Conservation (phyloP, 1,140 invertebrate genomes). For the Drosophila sechellia region DNA sequence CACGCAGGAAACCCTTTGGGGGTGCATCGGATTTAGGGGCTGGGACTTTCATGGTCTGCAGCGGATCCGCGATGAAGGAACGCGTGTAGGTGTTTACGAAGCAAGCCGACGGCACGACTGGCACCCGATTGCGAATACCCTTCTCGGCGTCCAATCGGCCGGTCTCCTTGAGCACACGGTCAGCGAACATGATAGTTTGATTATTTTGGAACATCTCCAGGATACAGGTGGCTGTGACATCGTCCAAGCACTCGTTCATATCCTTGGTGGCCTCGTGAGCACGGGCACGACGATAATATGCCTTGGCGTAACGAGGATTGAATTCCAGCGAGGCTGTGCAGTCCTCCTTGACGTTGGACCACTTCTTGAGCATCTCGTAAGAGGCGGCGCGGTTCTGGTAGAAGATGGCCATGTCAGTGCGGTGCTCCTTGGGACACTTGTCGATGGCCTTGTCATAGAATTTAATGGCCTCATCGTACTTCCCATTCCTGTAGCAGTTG, state of each 20-base stretch:
- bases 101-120: constrained; percentile 92
- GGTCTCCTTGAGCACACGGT: constrained; percentile 92
- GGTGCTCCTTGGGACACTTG: constrained; percentile 90
- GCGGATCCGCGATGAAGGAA: constrained; percentile 93
- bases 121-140: constrained; percentile 88
- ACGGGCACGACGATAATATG: constrained; percentile 92
- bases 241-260: constrained; percentile 92
- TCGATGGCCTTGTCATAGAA: constrained; percentile 96
- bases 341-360: constrained; percentile 93
- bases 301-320: constrained; percentile 95
- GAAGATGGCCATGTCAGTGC: constrained; percentile 92
- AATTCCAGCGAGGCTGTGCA: constrained; percentile 93
- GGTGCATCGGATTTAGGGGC: constrained; percentile 69
- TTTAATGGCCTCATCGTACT: constrained; percentile 94
- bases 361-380: constrained; percentile 96
- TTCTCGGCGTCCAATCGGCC: constrained; percentile 90
- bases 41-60: constrained; percentile 49
- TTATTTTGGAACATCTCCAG: constrained; percentile 94
- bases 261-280: constrained; percentile 92
- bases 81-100: constrained; percentile 94
- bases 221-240: constrained; percentile 96
- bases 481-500: constrained; percentile 92
- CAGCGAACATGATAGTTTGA: constrained; percentile 91
- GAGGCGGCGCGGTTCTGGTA: constrained; percentile 98
- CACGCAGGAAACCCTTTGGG: constrained; percentile 87